These are phyloP conservation scores for Plectus sambesii DNA, from an alignment of 1,140 invertebrate genomes.

Conservation along the genomic window DNA sequence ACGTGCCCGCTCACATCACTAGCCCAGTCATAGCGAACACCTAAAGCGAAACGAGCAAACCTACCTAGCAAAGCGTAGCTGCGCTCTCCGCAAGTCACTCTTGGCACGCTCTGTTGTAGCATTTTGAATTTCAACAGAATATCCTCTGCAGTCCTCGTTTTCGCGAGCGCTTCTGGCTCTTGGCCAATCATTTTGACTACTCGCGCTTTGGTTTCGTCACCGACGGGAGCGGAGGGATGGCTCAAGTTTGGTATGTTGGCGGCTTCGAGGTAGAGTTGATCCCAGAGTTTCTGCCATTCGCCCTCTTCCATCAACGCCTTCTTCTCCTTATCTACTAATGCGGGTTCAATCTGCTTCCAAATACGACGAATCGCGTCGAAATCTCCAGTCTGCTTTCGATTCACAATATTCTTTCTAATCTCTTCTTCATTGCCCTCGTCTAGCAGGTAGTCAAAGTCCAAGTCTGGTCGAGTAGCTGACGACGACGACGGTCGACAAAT, in stretches of 20 bases:
- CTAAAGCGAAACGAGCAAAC: too few relatives aligned
- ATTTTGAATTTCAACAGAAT: too few relatives aligned
- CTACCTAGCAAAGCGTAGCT: too few relatives aligned
- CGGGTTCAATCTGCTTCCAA: slow-evolving; percentile 34
- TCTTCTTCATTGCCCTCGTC: slow-evolving; percentile 36
- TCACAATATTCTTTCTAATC: slow-evolving; percentile 44
- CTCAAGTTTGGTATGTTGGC: slow-evolving; percentile 44
- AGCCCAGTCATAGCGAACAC: too few relatives aligned
- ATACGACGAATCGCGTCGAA: slow-evolving; percentile 35
- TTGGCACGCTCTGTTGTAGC: too few relatives aligned
- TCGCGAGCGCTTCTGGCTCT: slow-evolving; percentile 24
- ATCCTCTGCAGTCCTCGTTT: too few relatives aligned
- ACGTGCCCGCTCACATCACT: too few relatives aligned
- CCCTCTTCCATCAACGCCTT: slow-evolving; percentile 14
- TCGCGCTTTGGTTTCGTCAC: slow-evolving; percentile 23
- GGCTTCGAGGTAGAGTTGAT: slow-evolving; percentile 34
- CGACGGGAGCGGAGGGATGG: slow-evolving; percentile 34
- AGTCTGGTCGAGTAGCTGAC: slow-evolving; percentile 26
- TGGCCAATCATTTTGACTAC: slow-evolving; percentile 28
- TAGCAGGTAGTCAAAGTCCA: slow-evolving; percentile 37
- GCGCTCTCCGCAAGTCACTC: too few relatives aligned
- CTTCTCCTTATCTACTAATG: slow-evolving; percentile 14
- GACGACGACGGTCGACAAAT: too few relatives aligned
- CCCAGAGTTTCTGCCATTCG: slow-evolving; percentile 22
- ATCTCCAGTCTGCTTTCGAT: slow-evolving; percentile 48